Evolutionary conservation across 2,797 vertebrate genomes (phyloP), one percentile per base, ranked within the genome.

Genomic region (Danio aesculapii): DNA sequence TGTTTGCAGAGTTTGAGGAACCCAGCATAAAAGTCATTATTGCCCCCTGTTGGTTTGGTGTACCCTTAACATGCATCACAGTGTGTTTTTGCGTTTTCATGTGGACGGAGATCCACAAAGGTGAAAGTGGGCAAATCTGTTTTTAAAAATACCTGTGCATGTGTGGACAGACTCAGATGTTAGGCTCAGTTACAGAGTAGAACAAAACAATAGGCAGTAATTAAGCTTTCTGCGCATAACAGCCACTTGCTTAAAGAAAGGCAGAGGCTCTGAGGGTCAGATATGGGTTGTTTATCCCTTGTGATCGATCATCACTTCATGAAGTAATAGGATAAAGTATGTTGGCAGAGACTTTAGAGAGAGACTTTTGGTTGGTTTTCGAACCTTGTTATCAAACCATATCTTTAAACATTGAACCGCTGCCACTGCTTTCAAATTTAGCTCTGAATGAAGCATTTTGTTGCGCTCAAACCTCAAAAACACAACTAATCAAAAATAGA

Each of bases 141-240:
- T 13, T 77, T 41, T 17, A 30, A 30, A 30, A 3, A 30, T 30
- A 30, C 30, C 30, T 30, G 30, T 30, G 30, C 30, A 30, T 30
- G 30, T 30, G 30, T 30, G 30, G 30, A 30, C 30, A 30, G 30
- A n/a, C 21, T 59, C 43, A 19, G 66, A 61, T 30, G 16, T 44
- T 21, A 11, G 50, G 49, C 63, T 43, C 43, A 62, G 13, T 39
- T n/a, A 12, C 14, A 4, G 19, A 44, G 14, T 59, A 6, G 44
- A 39, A 17, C 2, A 21, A 72, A 75, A 77, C 53, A 67, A 46
- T 50, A 50, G 53, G n/a, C 1, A 21, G 9, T 41, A 30, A 62
- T 78, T 79, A 52, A 46, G 61, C 62, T 79, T 78, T 83, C 75
- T 7, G 8, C 17, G 64, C 75, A 73, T 49, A 68, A 52, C 50